Evolutionary conservation across 2,797 vertebrate species (phyloP).

Genomic region (Silurus lanzhouensis): DNA sequence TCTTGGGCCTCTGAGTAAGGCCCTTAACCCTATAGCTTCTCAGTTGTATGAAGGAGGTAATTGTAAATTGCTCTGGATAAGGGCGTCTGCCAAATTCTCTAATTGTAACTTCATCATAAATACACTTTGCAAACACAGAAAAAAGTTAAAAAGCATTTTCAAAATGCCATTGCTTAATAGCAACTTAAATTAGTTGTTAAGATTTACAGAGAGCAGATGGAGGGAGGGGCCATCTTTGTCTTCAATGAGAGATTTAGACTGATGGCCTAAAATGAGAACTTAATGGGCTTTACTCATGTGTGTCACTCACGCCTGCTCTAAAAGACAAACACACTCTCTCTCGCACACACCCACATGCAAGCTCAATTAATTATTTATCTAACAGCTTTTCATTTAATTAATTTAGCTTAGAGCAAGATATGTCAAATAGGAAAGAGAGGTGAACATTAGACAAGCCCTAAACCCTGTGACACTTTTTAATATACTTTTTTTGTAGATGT

Average conservation of each 20-base stretch:
- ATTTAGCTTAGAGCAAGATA: background rate
- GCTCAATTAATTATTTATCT: slow-evolving; percentile 23
- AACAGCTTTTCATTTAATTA: slow-evolving; percentile 18
- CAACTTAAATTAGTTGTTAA: slow-evolving; percentile 30
- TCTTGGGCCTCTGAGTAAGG: too few relatives aligned
- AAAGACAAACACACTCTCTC: slow-evolving; percentile 30
- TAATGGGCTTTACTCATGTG: slow-evolving; percentile 27
- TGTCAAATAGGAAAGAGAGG: background rate
- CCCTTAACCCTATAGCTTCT: too few relatives aligned
- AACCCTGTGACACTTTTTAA: background rate
- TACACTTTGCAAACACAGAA: slow-evolving; percentile 33
- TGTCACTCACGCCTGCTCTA: slow-evolving; percentile 28
- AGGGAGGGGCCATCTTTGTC: background rate
- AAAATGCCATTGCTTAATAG: background rate
- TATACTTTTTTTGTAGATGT: background rate
- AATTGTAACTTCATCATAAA: slow-evolving; percentile 32
- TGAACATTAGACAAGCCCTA: background rate
- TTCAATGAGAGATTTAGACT: slow-evolving; percentile 42
- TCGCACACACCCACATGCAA: background rate
- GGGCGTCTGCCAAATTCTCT: too few relatives aligned
- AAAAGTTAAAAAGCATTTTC: background rate
- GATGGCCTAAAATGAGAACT: slow-evolving; percentile 46
- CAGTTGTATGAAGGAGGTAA: too few relatives aligned
- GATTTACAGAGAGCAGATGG: slow-evolving; percentile 32
- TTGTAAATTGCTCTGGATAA: too few relatives aligned